phyloP scores from a whole-genome alignment of 92 coral and sea anemone species.

The Desmophyllum pertusum region DNA sequence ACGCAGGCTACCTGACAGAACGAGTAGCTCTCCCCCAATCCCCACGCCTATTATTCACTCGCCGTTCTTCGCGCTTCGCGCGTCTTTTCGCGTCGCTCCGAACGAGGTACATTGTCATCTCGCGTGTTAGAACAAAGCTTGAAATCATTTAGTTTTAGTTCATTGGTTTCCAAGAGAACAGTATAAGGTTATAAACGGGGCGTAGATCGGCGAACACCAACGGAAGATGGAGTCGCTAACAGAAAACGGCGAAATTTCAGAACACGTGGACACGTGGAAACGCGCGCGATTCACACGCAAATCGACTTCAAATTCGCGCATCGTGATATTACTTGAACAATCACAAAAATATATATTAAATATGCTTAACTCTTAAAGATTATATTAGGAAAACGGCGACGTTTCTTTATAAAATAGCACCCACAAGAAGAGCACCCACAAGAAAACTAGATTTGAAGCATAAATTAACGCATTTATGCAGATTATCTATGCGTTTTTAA shows the following conservation, averaged over 20 bases:
- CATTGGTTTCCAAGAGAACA: no score
- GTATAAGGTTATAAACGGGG: not conserved
- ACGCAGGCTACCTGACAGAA: no score
- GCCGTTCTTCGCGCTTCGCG: no score
- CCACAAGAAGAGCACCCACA: no score
- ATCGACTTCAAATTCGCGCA: not conserved
- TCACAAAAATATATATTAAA: not conserved
- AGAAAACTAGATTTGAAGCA: not conserved
- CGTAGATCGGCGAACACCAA: not conserved
- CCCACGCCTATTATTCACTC: no score
- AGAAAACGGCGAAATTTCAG: not conserved
- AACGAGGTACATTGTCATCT: no score
- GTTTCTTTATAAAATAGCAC: not conserved
- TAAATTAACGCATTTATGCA: not conserved
- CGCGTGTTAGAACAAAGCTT: no score
- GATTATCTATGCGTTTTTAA: no score
- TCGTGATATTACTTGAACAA: not conserved
- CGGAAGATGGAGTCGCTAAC: not conserved
- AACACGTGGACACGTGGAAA: not conserved
- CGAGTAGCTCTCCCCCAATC: no score
- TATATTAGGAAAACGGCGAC: not conserved
- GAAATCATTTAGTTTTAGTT: no score
- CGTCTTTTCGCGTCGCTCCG: no score
- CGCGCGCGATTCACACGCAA: slow-evolving; percentile 1
- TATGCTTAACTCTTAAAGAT: not conserved